Evolutionary conservation across 2,797 vertebrate species (phyloP).

Genomic region (Meriones psammophilus): DNA sequence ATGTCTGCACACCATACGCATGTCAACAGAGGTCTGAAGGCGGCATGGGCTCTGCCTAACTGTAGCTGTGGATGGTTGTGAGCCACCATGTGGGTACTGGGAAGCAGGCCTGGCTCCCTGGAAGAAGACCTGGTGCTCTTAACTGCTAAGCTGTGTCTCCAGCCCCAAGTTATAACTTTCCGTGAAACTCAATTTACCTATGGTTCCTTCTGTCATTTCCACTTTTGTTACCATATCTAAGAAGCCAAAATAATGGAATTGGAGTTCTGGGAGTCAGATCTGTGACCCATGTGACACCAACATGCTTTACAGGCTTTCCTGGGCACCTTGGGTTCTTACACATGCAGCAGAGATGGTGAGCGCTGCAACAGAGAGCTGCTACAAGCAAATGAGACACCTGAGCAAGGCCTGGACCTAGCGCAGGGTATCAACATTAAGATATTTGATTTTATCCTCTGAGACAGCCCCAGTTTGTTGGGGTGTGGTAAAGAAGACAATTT

Average conservation of each 20-base stretch:
- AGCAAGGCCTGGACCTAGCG: neutral
- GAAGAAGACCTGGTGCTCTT: neutral
- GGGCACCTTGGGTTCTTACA: neutral
- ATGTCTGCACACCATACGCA: neutral
- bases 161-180: neutral
- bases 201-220: constrained; percentile 17
- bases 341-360: neutral
- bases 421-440: neutral
- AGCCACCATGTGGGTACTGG: neutral
- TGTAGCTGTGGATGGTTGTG: neutral
- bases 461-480: neutral
- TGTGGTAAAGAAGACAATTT: neutral
- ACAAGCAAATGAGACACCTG: neutral
- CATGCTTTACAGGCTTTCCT: neutral
- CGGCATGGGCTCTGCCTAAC: neutral
- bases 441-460: neutral
- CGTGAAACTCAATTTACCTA: neutral
- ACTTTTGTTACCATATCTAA: constrained; percentile 34
- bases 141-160: neutral
- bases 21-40: neutral
- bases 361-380: neutral
- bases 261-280: neutral
- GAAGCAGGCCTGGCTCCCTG: too few relatives aligned
- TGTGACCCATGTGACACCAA: neutral
- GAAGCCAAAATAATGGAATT: constrained; percentile 15